Conservation (phyloP, 2,888 invertebrate genomes). For the Melieria omissa region DNA sequence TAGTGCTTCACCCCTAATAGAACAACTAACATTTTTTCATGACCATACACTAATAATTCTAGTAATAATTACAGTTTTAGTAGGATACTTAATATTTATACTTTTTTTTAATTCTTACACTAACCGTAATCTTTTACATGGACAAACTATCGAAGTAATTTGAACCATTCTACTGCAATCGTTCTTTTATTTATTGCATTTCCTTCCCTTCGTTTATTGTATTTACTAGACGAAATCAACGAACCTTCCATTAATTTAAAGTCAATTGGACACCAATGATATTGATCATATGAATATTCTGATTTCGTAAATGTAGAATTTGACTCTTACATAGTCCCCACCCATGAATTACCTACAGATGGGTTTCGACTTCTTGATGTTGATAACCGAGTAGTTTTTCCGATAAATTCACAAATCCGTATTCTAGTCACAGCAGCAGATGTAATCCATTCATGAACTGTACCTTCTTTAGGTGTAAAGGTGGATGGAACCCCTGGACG, state of each 20-base stretch:
- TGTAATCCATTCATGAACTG: constrained; percentile 76
- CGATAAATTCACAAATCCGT: constrained; percentile 73
- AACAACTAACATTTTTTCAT: constrained; percentile 75
- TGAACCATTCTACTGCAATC: constrained; percentile 73
- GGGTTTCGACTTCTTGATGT: constrained; percentile 74
- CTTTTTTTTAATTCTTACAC: constrained; percentile 71
- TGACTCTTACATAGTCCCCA: constrained; percentile 73
- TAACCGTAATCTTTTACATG: constrained; percentile 69
- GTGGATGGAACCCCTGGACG: constrained; percentile 75
- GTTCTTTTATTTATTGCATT: constrained; percentile 68
- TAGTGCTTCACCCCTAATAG: constrained; percentile 73
- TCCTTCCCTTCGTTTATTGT: constrained; percentile 70
- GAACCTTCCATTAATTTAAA: constrained; percentile 72
- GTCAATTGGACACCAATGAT: constrained; percentile 75
- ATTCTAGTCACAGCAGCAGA: constrained; percentile 73
- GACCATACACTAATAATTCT: constrained; percentile 73
- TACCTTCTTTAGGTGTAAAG: constrained; percentile 74
- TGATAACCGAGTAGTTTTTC: constrained; percentile 72
- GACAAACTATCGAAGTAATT: constrained; percentile 71
- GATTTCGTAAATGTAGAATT: constrained; percentile 73
- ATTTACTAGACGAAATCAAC: constrained; percentile 73
- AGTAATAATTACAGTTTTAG: constrained; percentile 72
- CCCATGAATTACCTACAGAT: constrained; percentile 62
- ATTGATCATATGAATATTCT: constrained; percentile 76
- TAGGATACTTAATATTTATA: constrained; percentile 70